A percentile compares a stretch with the other conserved stretches of the same genome.
Conservation (phyloP, 2,113 vertebrate genomes). For the Sorex araneus region DNA sequence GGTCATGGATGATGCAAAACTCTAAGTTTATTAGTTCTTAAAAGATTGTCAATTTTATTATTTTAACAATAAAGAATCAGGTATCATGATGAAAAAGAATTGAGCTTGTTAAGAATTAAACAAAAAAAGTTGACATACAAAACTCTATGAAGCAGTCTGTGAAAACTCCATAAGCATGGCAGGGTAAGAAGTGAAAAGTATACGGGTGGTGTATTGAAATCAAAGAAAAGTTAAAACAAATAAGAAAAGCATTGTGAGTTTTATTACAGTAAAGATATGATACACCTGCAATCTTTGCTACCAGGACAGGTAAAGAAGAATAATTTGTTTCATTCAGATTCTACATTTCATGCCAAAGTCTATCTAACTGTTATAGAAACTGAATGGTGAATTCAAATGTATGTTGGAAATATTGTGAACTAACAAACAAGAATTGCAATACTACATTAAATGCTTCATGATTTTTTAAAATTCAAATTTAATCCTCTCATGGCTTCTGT, state of each 20-base stretch:
- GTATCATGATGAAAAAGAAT: not conserved
- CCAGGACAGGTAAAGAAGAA: not conserved
- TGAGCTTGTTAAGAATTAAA: not conserved
- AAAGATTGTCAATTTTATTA: not conserved
- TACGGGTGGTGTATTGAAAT: not conserved
- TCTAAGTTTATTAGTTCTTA: not conserved
- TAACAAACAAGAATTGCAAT: not conserved
- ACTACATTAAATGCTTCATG: not conserved
- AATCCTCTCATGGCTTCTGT: not conserved
- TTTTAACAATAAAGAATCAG: not conserved
- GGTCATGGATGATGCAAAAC: conserved; percentile 6
- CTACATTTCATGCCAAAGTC: not conserved
- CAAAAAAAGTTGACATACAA: not conserved
- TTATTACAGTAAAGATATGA: not conserved
- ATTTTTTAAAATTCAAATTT: not conserved
- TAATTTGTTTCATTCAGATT: not conserved
- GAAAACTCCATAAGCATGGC: too few relatives aligned
- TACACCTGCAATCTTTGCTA: not conserved
- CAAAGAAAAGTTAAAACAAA: not conserved
- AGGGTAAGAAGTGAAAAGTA: too few relatives aligned
- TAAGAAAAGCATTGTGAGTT: not conserved
- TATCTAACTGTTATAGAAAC: not conserved
- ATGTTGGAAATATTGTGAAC: not conserved
- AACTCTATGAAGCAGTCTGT: not conserved
- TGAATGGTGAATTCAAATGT: not conserved